Percentiles rank a stretch among this genome's conserved stretches.
Conservation (phyloP, 1,140 invertebrate species). For the Leguminivora glycinivorella region DNA sequence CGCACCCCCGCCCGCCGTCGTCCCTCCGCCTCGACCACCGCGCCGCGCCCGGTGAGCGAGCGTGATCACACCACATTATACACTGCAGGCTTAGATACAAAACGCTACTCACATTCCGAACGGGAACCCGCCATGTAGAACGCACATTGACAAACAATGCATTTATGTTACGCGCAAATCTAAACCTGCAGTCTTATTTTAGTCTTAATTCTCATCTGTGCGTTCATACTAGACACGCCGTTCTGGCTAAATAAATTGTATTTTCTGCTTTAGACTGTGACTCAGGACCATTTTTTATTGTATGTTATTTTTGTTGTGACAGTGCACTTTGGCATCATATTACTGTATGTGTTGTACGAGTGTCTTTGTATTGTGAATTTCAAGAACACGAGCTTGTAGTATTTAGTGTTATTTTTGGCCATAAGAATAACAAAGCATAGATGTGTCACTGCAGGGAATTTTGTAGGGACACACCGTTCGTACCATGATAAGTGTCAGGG, state of each 20-base stretch:
- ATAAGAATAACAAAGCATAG: constrained; percentile 19
- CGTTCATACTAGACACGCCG: constrained; percentile 49
- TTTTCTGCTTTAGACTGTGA: constrained; percentile 73
- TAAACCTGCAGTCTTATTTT: constrained; percentile 61
- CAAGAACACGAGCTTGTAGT: constrained; percentile 59
- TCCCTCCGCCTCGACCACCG: constrained; percentile 78
- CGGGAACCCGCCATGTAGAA: constrained; percentile 33
- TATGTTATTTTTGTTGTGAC: constrained; percentile 56
- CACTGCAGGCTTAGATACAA: constrained; percentile 66
- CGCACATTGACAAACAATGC: constrained; percentile 38
- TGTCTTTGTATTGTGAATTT: constrained; percentile 51
- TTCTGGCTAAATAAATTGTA: constrained; percentile 57
- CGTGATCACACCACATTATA: constrained; percentile 65
- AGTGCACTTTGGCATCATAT: constrained; percentile 57
- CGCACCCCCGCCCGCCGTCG: constrained; percentile 78
- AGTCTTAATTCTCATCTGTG: constrained; percentile 58
- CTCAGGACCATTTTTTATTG: constrained; percentile 72
- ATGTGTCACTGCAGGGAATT: neutral
- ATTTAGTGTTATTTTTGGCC: constrained; percentile 49
- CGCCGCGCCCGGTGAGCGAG: constrained; percentile 83
- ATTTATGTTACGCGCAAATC: constrained; percentile 53
- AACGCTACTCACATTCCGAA: constrained; percentile 57
- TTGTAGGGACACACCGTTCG: too few species aligned
- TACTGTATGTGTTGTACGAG: constrained; percentile 51
- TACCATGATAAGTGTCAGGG: neutral